These are phyloP conservation scores for Drosophila subquinaria DNA, from an alignment of 2,888 invertebrate species.

Conservation along the genomic window DNA sequence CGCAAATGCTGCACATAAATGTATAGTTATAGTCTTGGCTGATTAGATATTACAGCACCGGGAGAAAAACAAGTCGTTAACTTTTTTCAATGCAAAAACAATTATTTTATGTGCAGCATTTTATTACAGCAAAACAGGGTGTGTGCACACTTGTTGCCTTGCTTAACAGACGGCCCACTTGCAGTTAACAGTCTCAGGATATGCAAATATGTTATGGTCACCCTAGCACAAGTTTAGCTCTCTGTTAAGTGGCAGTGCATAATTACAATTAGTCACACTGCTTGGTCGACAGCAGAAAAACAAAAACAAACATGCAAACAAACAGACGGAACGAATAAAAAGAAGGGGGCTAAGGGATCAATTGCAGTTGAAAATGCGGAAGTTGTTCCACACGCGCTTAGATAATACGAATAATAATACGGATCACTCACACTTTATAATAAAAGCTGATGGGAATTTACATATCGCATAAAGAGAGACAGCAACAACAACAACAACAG, in stretches of 20 bases:
- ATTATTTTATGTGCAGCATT: conserved; percentile 30
- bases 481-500: conserved; percentile 10
- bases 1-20: conserved; percentile 33
- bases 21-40: conserved; percentile 33
- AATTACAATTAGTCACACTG: conserved; percentile 2
- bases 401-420: conserved; percentile 36
- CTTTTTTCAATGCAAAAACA: conserved; percentile 38
- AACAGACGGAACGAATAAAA: conserved; percentile 1
- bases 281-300: background rate
- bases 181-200: background rate
- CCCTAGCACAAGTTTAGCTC: background rate
- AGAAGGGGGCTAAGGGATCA: conserved; percentile 20
- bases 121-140: background rate
- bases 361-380: conserved; percentile 44
- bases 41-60: conserved; percentile 54
- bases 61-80: conserved; percentile 52
- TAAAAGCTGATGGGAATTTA: conserved; percentile 20
- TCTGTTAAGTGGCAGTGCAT: conserved; percentile 1
- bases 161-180: background rate
- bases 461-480: conserved; percentile 9
- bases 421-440: conserved; percentile 23
- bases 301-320: background rate
- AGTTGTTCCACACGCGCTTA: conserved; percentile 34
- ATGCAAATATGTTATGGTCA: background rate
- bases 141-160: background rate